A percentile compares a stretch with the other conserved stretches of the same genome.
These are phyloP conservation scores for Acanthosepion pharaonis DNA, from an alignment of 2,888 invertebrate species.

Conservation along the genomic window DNA sequence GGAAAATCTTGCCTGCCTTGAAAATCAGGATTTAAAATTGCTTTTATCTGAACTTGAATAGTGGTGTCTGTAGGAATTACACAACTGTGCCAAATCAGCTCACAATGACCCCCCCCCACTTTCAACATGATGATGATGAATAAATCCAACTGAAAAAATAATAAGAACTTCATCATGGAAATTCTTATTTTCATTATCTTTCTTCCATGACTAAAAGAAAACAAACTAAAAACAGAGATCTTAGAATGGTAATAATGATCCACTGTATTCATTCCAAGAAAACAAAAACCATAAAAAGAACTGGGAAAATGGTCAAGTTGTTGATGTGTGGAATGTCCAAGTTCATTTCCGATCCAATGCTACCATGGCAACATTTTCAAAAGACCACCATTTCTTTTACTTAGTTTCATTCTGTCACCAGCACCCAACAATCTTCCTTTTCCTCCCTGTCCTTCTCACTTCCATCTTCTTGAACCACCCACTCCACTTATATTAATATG, in stretches of 20 bases:
- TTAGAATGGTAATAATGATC: slow-evolving; percentile 18
- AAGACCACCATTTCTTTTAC: not conserved
- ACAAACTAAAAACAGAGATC: not conserved
- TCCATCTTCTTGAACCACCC: not conserved
- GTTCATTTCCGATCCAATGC: slow-evolving; percentile 24
- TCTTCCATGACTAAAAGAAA: not conserved
- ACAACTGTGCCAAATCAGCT: too few species aligned
- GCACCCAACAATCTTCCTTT: too few species aligned
- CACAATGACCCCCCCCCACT: too few species aligned
- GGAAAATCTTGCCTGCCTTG: too few species aligned
- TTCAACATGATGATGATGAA: not conserved
- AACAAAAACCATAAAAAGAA: not conserved
- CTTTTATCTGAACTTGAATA: too few species aligned
- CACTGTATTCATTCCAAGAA: not conserved
- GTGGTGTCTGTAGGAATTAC: too few species aligned
- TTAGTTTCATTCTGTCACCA: not conserved
- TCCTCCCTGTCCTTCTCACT: not conserved
- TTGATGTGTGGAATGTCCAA: not conserved
- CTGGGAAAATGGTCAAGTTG: not conserved
- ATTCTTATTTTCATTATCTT: too few species aligned
- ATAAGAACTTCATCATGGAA: too few species aligned
- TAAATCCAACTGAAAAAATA: not conserved
- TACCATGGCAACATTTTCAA: slow-evolving; percentile 33
- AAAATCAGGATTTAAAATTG: too few species aligned
- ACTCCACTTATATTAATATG: not conserved